These are phyloP conservation scores for Drosophila meridiana DNA, from an alignment of 2,888 invertebrate genomes.

Conservation along the genomic window DNA sequence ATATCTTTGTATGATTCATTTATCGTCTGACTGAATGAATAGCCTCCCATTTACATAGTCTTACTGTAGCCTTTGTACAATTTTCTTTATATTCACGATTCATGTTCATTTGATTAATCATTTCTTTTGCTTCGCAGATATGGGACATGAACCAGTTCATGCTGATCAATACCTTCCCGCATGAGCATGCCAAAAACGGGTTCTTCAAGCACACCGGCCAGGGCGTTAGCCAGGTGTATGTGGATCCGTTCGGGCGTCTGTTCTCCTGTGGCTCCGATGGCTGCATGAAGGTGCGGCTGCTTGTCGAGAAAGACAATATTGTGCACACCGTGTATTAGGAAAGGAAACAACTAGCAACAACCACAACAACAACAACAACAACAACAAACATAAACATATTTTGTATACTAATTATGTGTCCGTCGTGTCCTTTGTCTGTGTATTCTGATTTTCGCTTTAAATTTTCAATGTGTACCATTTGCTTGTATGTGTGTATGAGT, in stretches of 20 bases:
- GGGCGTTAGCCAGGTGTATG: constrained; percentile 97
- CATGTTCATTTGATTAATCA: neutral
- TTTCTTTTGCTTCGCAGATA: constrained; percentile 87
- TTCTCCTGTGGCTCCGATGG: constrained; percentile 99
- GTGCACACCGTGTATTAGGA: constrained; percentile 87
- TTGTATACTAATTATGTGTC: constrained; percentile 48
- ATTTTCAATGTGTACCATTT: constrained; percentile 33
- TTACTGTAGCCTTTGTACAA: neutral
- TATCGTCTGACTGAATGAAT: neutral
- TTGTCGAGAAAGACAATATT: constrained; percentile 92
- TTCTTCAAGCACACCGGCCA: constrained; percentile 99
- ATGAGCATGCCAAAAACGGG: constrained; percentile 97
- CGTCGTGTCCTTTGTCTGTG: constrained; percentile 25
- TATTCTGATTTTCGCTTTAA: constrained; percentile 11
- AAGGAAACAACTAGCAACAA: constrained; percentile 15
- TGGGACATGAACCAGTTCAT: constrained; percentile 97
- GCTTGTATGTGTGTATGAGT: constrained; percentile 27
- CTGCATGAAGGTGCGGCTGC: constrained; percentile 97
- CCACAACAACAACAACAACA: constrained; percentile 10
- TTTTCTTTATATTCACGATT: neutral
- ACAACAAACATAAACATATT: constrained; percentile 29
- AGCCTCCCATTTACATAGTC: neutral
- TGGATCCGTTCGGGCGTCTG: constrained; percentile 94
- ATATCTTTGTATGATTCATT: neutral
- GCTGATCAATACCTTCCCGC: constrained; percentile 93